Base-by-base conservation (phyloP, 2,888 invertebrate species). In the Tenthredo notha region DNA sequence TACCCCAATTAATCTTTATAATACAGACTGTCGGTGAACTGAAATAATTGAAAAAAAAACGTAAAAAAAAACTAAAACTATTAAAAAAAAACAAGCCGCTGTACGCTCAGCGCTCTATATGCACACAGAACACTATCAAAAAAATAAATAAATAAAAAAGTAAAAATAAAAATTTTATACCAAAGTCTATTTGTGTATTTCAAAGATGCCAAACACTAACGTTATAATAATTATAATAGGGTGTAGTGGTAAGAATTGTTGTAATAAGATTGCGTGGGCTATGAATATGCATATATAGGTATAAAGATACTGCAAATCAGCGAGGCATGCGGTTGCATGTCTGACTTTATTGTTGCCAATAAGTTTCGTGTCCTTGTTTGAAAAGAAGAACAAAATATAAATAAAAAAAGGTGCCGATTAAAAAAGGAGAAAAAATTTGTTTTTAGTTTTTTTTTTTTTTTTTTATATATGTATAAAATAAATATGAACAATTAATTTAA, bases 151-250 rank as follows among this genome's bases (percentile, higher is more conserved):
- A 43, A 92, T 93, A 93, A 93, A 93, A 91, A 94, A 94, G 94
- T 94, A 94, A 92, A 92, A 92, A 93, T 7, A 92, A 86, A 92
- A 92, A 89, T 93, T 93, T 93, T 92, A 94, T 94, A 95, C 95
- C 95, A 95, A 95, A 95, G 95, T 95, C 95, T 95, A 95, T 95
- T 95, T 95, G 95, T 95, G 95, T 95, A 95, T 94, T 95, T 95
- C 94, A 94, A 94, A 95, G 95, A 95, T 95, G 95, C 95, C 95
- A 95, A 95, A 92, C 91, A 91, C 90, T 92, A 91, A 91, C 89
- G 91, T 92, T 92, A 92, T 92, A 89, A 88, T 90, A 89, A 86
- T 88, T 88, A 88, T 87, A 65, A 89, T 90, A 90, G 88, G 87
- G 87, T 90, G 87, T 90, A 90, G 88, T 88, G 88, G 61, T 47